A percentile compares a stretch with the other conserved stretches of the same genome.
Evolutionary conservation across 1,140 invertebrate species (phyloP).

Genomic region (Laupala kohalensis): DNA sequence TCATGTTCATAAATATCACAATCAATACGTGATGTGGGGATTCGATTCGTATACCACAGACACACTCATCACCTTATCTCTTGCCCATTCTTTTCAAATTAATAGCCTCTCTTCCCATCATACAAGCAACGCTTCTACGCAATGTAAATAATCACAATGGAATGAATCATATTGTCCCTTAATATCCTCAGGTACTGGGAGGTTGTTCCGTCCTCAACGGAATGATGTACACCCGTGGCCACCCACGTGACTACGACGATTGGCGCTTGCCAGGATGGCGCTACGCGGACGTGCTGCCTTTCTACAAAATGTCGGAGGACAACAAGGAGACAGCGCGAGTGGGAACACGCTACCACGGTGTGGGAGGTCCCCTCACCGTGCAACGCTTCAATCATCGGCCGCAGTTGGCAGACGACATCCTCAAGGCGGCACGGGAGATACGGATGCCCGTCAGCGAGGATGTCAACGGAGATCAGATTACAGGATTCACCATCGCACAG

Average conservation of each 20-base stretch:
- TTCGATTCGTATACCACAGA: no score
- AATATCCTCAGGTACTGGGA: slow-evolving; percentile 25
- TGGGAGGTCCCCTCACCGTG: slow-evolving; percentile 29
- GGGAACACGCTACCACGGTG: slow-evolving; percentile 24
- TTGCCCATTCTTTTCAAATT: no score
- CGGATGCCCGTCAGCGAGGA: slow-evolving; percentile 38
- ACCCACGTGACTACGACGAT: slow-evolving; percentile 39
- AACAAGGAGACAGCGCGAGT: background rate
- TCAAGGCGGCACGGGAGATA: slow-evolving; percentile 42
- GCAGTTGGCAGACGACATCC: slow-evolving; percentile 35
- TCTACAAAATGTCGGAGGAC: slow-evolving; percentile 80
- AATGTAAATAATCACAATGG: no score
- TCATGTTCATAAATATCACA: no score
- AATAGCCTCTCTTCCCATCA: no score
- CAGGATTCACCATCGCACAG: slow-evolving; percentile 35
- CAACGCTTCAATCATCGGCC: slow-evolving; percentile 40
- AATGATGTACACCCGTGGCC: slow-evolving; percentile 43
- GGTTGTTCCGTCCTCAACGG: slow-evolving; percentile 35
- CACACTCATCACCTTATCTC: no score
- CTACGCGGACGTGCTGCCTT: slow-evolving; percentile 49
- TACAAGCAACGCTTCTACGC: no score
- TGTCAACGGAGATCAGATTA: slow-evolving; percentile 37
- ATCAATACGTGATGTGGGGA: no score
- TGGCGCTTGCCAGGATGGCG: slow-evolving; percentile 37
- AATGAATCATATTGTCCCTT: no score